Base-by-base conservation (phyloP, 2,113 vertebrate genomes). In the Rhinichthys klamathensis region DNA sequence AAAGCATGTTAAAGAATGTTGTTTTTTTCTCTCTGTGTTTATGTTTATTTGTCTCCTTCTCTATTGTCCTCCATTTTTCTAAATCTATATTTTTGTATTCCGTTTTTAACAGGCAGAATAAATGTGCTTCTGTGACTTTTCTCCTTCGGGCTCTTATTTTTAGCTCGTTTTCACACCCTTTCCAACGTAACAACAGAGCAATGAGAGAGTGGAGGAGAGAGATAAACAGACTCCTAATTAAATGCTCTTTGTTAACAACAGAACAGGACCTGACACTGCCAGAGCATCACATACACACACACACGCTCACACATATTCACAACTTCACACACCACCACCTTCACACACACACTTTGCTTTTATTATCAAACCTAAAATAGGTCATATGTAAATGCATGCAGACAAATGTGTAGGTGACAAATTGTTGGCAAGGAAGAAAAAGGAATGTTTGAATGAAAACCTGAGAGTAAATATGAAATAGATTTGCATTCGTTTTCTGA, bases 171-270 rank as follows among this genome's bases (percentile, higher is more conserved):
- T 93, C 90, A 91, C 91, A 90, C 89, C 44, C 88, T 88, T 87
- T 80, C 77, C 86, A 88, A 88, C 89, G 61, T 84, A 90, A 73
- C 85, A 78, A 85, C 49, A 92, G 87, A 88, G 88, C 46, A 82
- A 86, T 80, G 58, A 51, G 49, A 49, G 70, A 79, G 79, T 72
- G 76, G 69, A 87, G 83, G 60, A 76, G 49, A 72, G 88, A 89
- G 87, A 86, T 90, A 91, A 92, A 92, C 90, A 94, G 88, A 88
- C 89, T 82, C 84, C 91, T 94, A 93, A 94, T 94, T 94, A 93
- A 89, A 91, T 90, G 82, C 91, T 90, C 92, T 91, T 95, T 94
- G 92, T 95, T 92, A 90, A 93, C 86, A 90, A 89, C 69, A 67
- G 88, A 86, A 88, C 86, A 88, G 82, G 89, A 89, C 85, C 78